These are phyloP conservation scores for Pomatorhinus ruficollis DNA, from an alignment of 2,113 vertebrate species.

Conservation along the genomic window DNA sequence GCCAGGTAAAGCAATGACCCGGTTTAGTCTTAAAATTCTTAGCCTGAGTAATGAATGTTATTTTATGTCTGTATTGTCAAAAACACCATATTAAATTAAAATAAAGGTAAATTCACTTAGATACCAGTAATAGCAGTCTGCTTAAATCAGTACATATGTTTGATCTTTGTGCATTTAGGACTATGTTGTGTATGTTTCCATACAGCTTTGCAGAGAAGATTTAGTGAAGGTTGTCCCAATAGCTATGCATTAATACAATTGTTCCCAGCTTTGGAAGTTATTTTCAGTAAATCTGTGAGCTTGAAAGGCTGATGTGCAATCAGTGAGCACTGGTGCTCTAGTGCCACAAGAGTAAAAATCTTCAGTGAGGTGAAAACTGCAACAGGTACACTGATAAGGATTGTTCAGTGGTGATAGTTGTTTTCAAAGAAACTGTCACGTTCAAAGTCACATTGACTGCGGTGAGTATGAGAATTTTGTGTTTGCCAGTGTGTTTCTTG, in stretches of 20 bases:
- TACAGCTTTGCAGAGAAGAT: background rate
- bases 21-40: background rate
- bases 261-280: background rate
- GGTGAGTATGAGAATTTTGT: background rate
- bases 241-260: background rate
- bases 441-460: background rate
- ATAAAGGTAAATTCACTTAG: background rate
- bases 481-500: background rate
- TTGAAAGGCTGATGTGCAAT: background rate
- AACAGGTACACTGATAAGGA: background rate
- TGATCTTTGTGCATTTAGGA: background rate
- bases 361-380: background rate
- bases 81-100: background rate
- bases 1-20: background rate
- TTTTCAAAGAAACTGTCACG: background rate
- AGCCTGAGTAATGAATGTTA: background rate
- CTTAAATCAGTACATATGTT: background rate
- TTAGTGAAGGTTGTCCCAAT: background rate
- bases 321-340: background rate
- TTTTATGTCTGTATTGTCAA: background rate
- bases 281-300: background rate
- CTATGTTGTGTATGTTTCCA: background rate
- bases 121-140: background rate
- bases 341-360: background rate
- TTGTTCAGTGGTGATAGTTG: background rate